These are phyloP conservation scores for Sarcophaga caerulescens DNA, from an alignment of 2,888 invertebrate species.

Conservation along the genomic window DNA sequence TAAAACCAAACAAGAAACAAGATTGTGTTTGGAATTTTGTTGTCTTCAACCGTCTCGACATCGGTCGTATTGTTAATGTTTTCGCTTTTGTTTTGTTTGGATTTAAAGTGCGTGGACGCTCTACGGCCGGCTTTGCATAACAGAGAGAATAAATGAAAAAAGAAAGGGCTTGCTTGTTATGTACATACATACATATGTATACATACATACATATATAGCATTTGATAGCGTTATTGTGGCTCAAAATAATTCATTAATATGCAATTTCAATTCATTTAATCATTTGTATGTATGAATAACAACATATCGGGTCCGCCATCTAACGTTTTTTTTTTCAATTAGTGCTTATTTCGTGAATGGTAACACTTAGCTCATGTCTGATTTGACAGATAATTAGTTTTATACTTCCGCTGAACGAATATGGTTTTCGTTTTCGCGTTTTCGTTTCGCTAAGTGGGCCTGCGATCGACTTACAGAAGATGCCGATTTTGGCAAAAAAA, in stretches of 20 bases:
- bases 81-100: constrained; percentile 20
- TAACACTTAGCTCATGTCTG: too few species aligned
- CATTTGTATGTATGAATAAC: too few species aligned
- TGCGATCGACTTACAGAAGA: too few species aligned
- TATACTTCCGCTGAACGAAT: too few species aligned
- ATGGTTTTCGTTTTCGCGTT: too few species aligned
- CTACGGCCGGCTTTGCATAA: constrained; percentile 44
- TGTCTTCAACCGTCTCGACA: background rate
- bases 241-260: constrained; percentile 30
- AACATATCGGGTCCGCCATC: too few species aligned
- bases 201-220: constrained; percentile 23
- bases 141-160: constrained; percentile 37
- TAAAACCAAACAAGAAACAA: constrained; percentile 44
- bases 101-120: constrained; percentile 54
- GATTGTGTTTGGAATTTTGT: background rate
- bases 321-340: too few species aligned
- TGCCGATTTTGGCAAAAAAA: too few species aligned
- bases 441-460: too few species aligned
- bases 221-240: constrained; percentile 48
- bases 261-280: background rate
- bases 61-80: constrained; percentile 1
- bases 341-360: too few species aligned
- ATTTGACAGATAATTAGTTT: too few species aligned
- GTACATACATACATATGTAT: too few species aligned
- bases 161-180: constrained; percentile 48